Percentiles rank a stretch among this genome's conserved stretches.
Conservation (phyloP, 2,797 vertebrate species). For the Toxotes lorentzi region DNA sequence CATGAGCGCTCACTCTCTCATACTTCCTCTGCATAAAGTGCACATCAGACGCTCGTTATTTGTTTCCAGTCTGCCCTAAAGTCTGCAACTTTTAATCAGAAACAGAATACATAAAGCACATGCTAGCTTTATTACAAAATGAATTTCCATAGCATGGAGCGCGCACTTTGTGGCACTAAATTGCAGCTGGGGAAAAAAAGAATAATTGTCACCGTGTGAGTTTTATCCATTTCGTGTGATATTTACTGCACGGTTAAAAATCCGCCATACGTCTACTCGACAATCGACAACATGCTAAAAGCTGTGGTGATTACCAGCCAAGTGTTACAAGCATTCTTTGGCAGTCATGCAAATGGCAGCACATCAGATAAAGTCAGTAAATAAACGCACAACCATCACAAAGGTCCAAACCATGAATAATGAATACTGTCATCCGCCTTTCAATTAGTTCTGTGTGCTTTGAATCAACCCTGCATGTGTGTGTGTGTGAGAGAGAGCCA, state of each 20-base stretch:
- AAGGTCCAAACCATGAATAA: conserved; percentile 76
- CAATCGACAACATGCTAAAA: conserved; percentile 21
- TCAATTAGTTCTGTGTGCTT: conserved; percentile 78
- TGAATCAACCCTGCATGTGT: conserved; percentile 1
- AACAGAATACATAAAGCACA: conserved; percentile 22
- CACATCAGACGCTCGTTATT: conserved; percentile 32
- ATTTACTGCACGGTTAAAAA: neutral
- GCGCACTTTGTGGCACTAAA: conserved; percentile 19
- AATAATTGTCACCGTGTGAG: neutral
- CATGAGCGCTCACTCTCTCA: conserved; percentile 3
- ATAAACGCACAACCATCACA: conserved; percentile 70
- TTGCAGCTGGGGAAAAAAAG: neutral
- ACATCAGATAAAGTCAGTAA: conserved; percentile 69
- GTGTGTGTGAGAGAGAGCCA: too few relatives aligned
- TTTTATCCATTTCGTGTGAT: conserved; percentile 1
- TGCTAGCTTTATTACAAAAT: conserved; percentile 5
- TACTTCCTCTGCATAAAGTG: conserved; percentile 15
- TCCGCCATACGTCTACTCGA: neutral
- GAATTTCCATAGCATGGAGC: neutral
- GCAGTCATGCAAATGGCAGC: conserved; percentile 33
- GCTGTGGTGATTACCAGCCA: conserved; percentile 36
- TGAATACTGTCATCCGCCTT: conserved; percentile 72
- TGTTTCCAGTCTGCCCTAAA: conserved; percentile 30
- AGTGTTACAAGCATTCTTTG: conserved; percentile 35
- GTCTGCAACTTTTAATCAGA: conserved; percentile 37